Conservation (phyloP, 2,888 invertebrate species). For the Scaptomyza tumidula region DNA sequence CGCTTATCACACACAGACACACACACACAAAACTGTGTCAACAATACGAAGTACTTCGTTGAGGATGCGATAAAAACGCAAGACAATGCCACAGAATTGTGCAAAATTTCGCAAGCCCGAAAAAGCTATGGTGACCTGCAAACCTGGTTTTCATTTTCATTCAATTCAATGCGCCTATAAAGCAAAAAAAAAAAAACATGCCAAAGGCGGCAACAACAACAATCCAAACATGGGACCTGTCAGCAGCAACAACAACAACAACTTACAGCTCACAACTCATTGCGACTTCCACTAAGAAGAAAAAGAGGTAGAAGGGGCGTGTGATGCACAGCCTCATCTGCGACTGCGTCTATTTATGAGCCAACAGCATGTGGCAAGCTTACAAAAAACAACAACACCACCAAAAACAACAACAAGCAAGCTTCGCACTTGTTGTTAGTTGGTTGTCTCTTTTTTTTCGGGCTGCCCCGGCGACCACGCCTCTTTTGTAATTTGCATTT, state of each 20-base stretch:
- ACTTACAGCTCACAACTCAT: constrained; percentile 35
- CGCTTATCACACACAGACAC: constrained; percentile 35
- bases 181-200: constrained; percentile 15
- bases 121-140: constrained; percentile 64
- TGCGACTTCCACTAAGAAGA: background rate
- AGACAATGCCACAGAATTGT: constrained; percentile 48
- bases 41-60: constrained; percentile 16
- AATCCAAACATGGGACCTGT: constrained; percentile 63
- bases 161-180: constrained; percentile 63
- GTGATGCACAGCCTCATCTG: constrained; percentile 33
- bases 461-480: constrained; percentile 21
- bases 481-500: constrained; percentile 70
- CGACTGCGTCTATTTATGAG: constrained; percentile 63
- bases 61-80: constrained; percentile 22
- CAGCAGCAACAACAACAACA: constrained; percentile 51
- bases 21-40: constrained; percentile 37
- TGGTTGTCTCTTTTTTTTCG: background rate
- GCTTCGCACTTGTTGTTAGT: constrained; percentile 45
- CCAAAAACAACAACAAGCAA: constrained; percentile 7
- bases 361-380: constrained; percentile 71
- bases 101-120: constrained; percentile 64
- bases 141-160: constrained; percentile 80
- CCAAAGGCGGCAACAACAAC: constrained; percentile 21
- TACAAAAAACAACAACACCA: background rate
- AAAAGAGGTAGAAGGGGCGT: constrained; percentile 12